These are phyloP conservation scores for Mus spretus DNA, from an alignment of 2,797 vertebrate species.

Conservation along the genomic window DNA sequence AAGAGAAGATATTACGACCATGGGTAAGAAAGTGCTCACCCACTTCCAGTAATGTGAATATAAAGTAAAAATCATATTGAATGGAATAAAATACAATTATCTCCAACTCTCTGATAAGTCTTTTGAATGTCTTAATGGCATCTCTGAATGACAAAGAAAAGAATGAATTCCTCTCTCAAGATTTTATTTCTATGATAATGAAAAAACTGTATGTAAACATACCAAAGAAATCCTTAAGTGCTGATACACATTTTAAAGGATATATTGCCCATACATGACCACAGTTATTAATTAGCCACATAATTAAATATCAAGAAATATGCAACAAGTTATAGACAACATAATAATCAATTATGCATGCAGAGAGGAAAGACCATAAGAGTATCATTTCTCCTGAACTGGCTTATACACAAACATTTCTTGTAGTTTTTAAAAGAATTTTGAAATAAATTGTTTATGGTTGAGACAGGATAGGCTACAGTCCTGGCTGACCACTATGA, in stretches of 20 bases:
- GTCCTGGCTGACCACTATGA: not conserved
- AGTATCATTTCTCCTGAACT: not conserved
- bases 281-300: not conserved
- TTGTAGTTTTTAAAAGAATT: not conserved
- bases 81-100: not conserved
- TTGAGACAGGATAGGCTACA: not conserved
- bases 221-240: not conserved
- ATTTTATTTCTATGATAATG: not conserved
- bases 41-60: not conserved
- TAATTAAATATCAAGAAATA: not conserved
- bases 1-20: not conserved
- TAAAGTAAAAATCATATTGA: not conserved
- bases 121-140: not conserved
- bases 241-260: not conserved
- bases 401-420: not conserved
- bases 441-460: not conserved
- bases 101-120: not conserved
- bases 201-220: not conserved
- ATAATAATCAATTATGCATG: not conserved
- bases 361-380: not conserved
- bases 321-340: not conserved
- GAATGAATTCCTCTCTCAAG: not conserved
- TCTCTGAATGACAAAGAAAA: not conserved
- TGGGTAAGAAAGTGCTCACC: conserved; percentile 33
- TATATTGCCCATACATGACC: not conserved